Base-by-base conservation (phyloP, 2,113 vertebrate genomes). In the Damaliscus lunatus region DNA sequence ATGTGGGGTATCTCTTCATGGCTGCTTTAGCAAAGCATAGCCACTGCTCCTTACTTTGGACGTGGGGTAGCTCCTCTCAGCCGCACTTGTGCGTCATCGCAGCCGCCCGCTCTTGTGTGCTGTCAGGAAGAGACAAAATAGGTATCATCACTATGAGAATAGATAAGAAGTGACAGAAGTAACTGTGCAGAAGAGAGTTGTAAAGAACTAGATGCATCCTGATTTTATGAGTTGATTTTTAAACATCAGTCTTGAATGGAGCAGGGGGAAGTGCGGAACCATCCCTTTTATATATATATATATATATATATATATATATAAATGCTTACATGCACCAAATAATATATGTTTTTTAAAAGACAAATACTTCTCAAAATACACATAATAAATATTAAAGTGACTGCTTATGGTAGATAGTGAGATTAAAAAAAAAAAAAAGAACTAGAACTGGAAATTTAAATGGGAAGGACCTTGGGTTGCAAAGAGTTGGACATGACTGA, bases 41-140 rank as follows among this genome's bases (percentile, higher is more conserved):
- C 59, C 2, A 0, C 13, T 62, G 59, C 13, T 31, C 6, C 29
- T 60, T 29, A 3, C 27, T 3, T 31, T 7, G 29, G 29, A 31
- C 3, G 1, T 62, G 6, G 12, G 59, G 27, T 31, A 31, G 29
- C 59, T 62, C 13, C 59, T 31, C 59, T 31, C 29, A 62, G 59
- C 13, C 1, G 10, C 0, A 0, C 59, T 60, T 60, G 59, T 60
- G 27, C 0, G 0, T 12, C 5, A 0, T 60, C 2, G 0, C 27
- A 29, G 5, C 59, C 1, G 1, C 59, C 59, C 0, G 1, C 0
- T 0, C 60, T 64, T 16, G 31, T 33, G 15, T 52, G 27, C 27
- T 82, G 3, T 82, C 48, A 46, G 74, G 7, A 88, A 11, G 9
- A 46, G 48, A 43, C 10, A 91, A 40, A 87, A 15, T 46, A 86